Percentiles rank a stretch among this genome's conserved stretches.
Conservation (phyloP, 2,113 vertebrate species). For the Nothoprocta perdicaria region DNA sequence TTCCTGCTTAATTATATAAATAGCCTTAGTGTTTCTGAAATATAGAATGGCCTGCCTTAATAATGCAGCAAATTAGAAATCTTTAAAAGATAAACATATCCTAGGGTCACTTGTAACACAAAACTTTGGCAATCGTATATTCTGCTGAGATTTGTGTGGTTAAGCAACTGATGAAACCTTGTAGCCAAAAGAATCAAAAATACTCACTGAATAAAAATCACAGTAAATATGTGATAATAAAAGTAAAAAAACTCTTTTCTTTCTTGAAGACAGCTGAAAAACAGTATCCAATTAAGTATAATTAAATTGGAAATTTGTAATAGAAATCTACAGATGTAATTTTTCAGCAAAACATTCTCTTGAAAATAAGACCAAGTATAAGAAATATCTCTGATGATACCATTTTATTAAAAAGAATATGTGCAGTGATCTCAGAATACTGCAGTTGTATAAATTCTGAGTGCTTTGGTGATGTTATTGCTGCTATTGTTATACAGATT, state of each 20-base stretch:
- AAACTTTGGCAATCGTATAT: background rate
- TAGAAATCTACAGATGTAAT: background rate
- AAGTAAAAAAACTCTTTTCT: background rate
- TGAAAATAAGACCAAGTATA: background rate
- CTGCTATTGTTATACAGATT: rapidly evolving
- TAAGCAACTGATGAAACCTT: background rate
- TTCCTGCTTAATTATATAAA: background rate
- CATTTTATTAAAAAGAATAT: background rate
- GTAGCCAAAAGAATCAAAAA: background rate
- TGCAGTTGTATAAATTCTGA: background rate
- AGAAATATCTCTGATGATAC: background rate
- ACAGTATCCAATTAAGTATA: background rate
- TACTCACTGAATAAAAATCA: background rate
- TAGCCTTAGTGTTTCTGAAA: background rate
- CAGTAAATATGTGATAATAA: background rate
- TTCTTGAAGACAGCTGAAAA: background rate
- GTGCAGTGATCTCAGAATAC: background rate
- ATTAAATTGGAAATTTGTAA: background rate
- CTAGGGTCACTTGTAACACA: background rate
- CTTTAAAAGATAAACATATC: background rate
- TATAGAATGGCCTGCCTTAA: background rate
- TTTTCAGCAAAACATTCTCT: background rate
- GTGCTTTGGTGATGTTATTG: background rate
- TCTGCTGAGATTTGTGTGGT: background rate
- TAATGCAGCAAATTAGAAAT: background rate